phyloP scores from a whole-genome alignment of 2,888 invertebrate genomes.

The Pycnomerus fuliginosus region DNA sequence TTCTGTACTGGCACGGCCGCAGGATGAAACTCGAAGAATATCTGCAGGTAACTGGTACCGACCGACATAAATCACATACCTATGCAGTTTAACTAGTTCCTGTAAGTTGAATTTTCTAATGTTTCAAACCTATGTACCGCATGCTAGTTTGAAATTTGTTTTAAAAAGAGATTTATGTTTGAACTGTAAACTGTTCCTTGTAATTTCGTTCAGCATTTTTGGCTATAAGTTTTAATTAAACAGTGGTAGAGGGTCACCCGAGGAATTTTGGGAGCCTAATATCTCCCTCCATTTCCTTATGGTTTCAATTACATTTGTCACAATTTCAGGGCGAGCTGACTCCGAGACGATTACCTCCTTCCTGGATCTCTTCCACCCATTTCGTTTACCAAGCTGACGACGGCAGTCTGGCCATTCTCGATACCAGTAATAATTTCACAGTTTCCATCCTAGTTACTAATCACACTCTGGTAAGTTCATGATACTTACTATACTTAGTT shows the following conservation, averaged over 20 bases:
- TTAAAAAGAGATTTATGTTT: constrained; percentile 8
- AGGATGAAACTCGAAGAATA: constrained; percentile 85
- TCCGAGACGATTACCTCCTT: constrained; percentile 63
- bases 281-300: constrained; percentile 22
- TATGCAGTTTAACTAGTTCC: neutral
- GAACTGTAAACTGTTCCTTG: constrained; percentile 5
- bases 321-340: constrained; percentile 48
- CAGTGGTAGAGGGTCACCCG: constrained; percentile 5
- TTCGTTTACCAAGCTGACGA: constrained; percentile 86
- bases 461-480: constrained; percentile 79
- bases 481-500: too few species aligned
- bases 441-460: constrained; percentile 81
- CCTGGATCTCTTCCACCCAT: constrained; percentile 80
- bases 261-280: constrained; percentile 14
- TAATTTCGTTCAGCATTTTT: constrained; percentile 5
- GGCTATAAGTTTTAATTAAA: constrained; percentile 13
- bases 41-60: constrained; percentile 62
- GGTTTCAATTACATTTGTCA: constrained; percentile 28
- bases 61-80: neutral
- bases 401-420: constrained; percentile 76
- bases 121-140: too few species aligned
- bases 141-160: neutral
- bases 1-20: constrained; percentile 84
- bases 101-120: too few species aligned
- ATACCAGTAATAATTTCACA: constrained; percentile 73